Conservation (phyloP, 2,888 invertebrate species). For the Xestia ashworthii region DNA sequence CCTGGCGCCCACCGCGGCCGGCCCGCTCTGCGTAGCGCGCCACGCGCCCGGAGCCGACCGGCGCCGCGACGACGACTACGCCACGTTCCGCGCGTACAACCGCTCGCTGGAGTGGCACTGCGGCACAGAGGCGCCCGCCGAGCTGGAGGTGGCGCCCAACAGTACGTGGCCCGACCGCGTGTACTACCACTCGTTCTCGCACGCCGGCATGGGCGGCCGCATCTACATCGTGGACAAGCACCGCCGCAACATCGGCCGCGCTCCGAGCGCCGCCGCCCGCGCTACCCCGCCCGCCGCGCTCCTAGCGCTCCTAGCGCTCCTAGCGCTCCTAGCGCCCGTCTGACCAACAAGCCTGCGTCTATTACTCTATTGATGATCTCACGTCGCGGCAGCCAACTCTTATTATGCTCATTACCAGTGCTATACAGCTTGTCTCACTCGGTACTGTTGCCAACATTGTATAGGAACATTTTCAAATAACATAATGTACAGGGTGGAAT, state of each 20-base stretch:
- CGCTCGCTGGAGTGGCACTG: conserved; percentile 94
- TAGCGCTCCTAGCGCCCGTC: not conserved
- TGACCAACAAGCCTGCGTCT: not conserved
- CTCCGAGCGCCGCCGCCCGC: conserved; percentile 15
- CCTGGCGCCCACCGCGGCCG: conserved; percentile 94
- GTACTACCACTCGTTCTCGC: conserved; percentile 98
- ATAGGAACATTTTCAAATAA: not conserved
- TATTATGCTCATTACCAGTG: not conserved
- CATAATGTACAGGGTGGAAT: not conserved
- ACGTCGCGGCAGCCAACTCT: not conserved
- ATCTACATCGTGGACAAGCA: conserved; percentile 97
- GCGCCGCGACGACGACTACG: conserved; percentile 94
- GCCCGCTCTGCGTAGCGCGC: conserved; percentile 94
- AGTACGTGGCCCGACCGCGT: conserved; percentile 97
- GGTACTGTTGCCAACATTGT: not conserved
- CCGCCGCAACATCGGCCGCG: conserved; percentile 80
- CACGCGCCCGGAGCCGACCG: conserved; percentile 93
- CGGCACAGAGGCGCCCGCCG: conserved; percentile 92
- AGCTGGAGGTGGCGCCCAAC: conserved; percentile 95
- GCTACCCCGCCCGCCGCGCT: not conserved
- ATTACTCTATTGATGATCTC: conserved; percentile 32
- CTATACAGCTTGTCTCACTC: not conserved
- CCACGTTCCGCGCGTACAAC: conserved; percentile 96
- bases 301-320: not conserved
- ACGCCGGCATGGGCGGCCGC: conserved; percentile 98